Conservation (phyloP, 1,140 invertebrate genomes). For the Hylaeus anthracinus region DNA sequence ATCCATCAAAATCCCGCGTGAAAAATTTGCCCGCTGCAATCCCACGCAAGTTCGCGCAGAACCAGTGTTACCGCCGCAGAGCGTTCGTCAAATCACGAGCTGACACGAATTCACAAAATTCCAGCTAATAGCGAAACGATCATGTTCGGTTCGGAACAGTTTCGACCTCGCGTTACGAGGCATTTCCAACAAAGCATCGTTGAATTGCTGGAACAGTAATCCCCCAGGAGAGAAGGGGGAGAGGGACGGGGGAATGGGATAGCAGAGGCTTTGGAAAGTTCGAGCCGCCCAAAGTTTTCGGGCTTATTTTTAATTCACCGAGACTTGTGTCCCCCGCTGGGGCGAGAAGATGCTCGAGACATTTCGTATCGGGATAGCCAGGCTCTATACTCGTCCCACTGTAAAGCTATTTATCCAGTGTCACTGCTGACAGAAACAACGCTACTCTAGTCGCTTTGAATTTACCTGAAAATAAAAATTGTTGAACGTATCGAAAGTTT, state of each 20-base stretch:
- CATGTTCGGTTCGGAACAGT: constrained; percentile 10
- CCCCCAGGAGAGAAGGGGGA: not conserved
- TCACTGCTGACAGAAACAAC: not conserved
- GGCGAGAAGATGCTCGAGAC: not conserved
- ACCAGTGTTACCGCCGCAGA: not conserved
- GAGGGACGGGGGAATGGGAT: not conserved
- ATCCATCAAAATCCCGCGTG: not conserved
- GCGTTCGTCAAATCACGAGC: not conserved
- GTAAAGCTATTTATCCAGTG: constrained; percentile 26
- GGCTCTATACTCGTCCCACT: not conserved
- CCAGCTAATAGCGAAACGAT: constrained; percentile 27
- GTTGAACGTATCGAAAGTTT: constrained; percentile 24
- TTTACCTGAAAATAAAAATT: constrained; percentile 30
- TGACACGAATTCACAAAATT: constrained; percentile 28
- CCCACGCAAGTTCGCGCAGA: not conserved
- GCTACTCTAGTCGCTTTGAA: constrained; percentile 16
- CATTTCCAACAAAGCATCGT: constrained; percentile 35
- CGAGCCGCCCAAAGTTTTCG: constrained; percentile 9
- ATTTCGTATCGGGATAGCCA: not conserved
- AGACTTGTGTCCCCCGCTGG: not conserved
- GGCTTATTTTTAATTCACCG: constrained; percentile 47
- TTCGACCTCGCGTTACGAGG: not conserved
- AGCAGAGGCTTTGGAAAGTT: constrained; percentile 27
- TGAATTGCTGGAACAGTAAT: constrained; percentile 17
- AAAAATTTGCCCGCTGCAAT: not conserved